Base-by-base conservation (phyloP, 2,113 vertebrate genomes). In the Notiomystis cincta region DNA sequence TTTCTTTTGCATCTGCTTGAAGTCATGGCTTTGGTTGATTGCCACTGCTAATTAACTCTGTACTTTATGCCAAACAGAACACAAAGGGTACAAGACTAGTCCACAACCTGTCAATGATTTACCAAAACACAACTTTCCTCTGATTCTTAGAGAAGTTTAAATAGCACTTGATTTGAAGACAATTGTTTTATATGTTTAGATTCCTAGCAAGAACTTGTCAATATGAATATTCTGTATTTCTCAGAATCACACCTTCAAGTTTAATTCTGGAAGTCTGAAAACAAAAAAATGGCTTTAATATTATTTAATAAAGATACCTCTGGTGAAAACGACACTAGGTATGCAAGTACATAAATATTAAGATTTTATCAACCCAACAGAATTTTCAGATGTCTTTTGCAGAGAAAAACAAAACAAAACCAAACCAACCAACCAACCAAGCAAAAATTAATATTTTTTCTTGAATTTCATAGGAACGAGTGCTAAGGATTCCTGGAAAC, bases 21-120 rank as follows among this genome's bases (percentile, higher is more conserved):
- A 81, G 69, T 57, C 56, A 58, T 28, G 33, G 66, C 75, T 67
- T 60, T 85, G 48, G 50, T 73, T 94, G 87, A 76, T 33, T 85
- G 95, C 62, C 73, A 47, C 57, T 87, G 51, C 84, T 91, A 95
- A 91, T 94, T 75, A 96, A 84, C 71, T 35, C 75, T 65, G 15
- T 28, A 69, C 58, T 50, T 92, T 30, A 71, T 30, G 82, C 60
- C 62, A 89, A 89, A 76, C 23, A 83, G 71, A 92, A 67, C 47
- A 64, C 79, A 84, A 82, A 87, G 78, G 64, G 27, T 30, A 61
- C 56, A 85, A 92, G n/a, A 54, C 73, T 7, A 48, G 23, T 30
- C n/a, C 40, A 61, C 60, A 86, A 44, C 16, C 44, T 70, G 40
- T 7, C 45, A 44, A 28, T 30, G 50, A n/a, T 45, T 71, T 51